Conservation (phyloP, 2,113 vertebrate genomes). For the Dasyornis broadbenti region DNA sequence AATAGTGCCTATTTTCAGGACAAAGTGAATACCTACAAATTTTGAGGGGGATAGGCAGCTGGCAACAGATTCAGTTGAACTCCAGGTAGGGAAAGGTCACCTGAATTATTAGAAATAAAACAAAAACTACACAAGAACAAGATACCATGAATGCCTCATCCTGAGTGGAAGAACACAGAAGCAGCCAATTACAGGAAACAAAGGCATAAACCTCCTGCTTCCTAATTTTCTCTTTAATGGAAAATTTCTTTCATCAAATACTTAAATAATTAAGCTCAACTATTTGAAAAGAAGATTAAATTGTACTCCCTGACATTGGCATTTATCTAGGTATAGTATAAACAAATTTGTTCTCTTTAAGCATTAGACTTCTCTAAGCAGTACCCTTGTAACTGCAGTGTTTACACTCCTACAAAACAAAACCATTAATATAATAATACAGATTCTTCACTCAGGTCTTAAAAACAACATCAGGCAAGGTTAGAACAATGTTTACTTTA, state of each 20-base stretch:
- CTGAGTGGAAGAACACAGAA: not conserved
- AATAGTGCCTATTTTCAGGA: not conserved
- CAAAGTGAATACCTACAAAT: not conserved
- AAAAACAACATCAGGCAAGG: not conserved
- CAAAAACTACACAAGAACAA: not conserved
- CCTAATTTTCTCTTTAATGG: not conserved
- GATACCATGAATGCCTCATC: not conserved
- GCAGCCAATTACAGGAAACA: not conserved
- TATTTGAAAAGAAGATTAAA: not conserved
- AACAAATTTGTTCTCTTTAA: not conserved
- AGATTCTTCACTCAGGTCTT: not conserved
- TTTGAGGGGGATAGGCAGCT: not conserved
- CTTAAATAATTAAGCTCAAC: not conserved
- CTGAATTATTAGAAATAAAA: not conserved
- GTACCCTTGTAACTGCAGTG: not conserved
- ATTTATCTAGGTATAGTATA: not conserved
- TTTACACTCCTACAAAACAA: conserved; percentile 18
- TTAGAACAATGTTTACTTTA: conserved; percentile 18
- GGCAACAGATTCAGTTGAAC: not conserved
- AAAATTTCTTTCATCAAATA: not conserved
- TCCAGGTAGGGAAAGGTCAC: not conserved
- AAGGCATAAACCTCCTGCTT: not conserved
- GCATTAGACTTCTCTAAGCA: not conserved
- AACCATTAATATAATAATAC: not conserved
- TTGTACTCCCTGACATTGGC: not conserved